phyloP scores from a whole-genome alignment of 2,888 invertebrate species.

The Pristionchus mayeri region DNA sequence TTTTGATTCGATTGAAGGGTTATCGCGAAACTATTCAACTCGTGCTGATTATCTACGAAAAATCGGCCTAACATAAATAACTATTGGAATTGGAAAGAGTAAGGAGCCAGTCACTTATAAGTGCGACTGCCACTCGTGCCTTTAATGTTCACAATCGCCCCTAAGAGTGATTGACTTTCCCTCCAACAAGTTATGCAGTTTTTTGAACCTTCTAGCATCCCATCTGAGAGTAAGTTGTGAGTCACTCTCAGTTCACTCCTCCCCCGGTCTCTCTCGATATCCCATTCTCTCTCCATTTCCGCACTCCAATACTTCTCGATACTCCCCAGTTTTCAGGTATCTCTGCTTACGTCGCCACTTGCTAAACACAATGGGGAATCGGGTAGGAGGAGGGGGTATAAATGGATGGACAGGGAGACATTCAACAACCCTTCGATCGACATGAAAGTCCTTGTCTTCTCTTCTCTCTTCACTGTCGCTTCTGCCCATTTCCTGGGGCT shows the following conservation, averaged over 20 bases:
- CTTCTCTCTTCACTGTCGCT: background rate
- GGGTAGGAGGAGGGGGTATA: background rate
- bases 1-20: no score
- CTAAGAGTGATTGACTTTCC: background rate
- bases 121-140: no score
- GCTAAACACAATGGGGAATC: background rate
- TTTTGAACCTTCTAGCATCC: constrained; percentile 34
- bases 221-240: background rate
- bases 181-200: constrained; percentile 17
- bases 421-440: background rate
- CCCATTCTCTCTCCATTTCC: background rate
- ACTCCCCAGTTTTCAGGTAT: background rate
- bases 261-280: background rate
- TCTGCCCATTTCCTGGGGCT: constrained; percentile 15
- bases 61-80: background rate
- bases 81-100: no score
- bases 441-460: constrained; percentile 25
- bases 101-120: background rate
- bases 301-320: background rate
- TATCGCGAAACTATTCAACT: no score
- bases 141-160: background rate
- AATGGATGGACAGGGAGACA: background rate
- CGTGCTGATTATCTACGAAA: background rate
- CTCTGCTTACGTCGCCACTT: background rate
- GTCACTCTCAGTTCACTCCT: background rate